Percentiles rank a stretch among this genome's conserved stretches.
Evolutionary conservation across 2,888 invertebrate species (phyloP).

Genomic region (Apotomis betuletana): DNA sequence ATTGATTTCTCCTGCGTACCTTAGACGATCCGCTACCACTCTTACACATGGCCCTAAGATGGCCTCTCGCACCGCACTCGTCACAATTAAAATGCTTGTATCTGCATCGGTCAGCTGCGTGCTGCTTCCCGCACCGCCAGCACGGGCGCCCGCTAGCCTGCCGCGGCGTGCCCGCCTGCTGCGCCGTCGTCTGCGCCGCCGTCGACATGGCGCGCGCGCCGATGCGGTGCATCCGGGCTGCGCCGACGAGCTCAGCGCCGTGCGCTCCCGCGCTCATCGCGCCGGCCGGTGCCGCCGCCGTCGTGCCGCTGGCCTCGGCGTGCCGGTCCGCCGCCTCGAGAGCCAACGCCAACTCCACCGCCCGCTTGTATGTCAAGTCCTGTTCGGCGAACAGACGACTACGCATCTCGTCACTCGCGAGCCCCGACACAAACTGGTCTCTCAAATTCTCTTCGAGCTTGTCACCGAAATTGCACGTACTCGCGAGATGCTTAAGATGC

Average conservation of each 20-base stretch:
- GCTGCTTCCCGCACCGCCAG: slow-evolving; percentile 23
- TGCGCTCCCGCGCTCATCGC: too few relatives aligned
- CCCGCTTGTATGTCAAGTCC: slow-evolving; percentile 26
- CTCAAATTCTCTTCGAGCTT: too few relatives aligned
- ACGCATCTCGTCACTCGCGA: too few relatives aligned
- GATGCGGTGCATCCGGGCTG: slow-evolving; percentile 7
- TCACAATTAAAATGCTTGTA: background rate
- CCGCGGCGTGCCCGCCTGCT: background rate
- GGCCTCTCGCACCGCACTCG: background rate
- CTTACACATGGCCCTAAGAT: background rate
- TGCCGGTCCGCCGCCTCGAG: slow-evolving; percentile 41
- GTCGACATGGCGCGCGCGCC: background rate
- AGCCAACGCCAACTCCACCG: slow-evolving; percentile 32
- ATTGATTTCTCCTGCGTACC: too few relatives aligned
- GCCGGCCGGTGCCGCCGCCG: too few relatives aligned
- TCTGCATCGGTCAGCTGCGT: slow-evolving; percentile 11
- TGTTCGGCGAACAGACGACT: too few relatives aligned
- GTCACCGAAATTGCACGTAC: too few relatives aligned
- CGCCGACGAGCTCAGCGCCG: too few relatives aligned
- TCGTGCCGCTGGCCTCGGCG: background rate
- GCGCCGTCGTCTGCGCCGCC: background rate
- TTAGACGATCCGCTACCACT: too few relatives aligned
- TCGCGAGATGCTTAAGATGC: too few relatives aligned
- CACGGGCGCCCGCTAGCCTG: background rate
- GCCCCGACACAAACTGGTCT: too few relatives aligned